These are phyloP conservation scores for Hedychridium roseum DNA, from an alignment of 2,888 invertebrate species.

Conservation along the genomic window DNA sequence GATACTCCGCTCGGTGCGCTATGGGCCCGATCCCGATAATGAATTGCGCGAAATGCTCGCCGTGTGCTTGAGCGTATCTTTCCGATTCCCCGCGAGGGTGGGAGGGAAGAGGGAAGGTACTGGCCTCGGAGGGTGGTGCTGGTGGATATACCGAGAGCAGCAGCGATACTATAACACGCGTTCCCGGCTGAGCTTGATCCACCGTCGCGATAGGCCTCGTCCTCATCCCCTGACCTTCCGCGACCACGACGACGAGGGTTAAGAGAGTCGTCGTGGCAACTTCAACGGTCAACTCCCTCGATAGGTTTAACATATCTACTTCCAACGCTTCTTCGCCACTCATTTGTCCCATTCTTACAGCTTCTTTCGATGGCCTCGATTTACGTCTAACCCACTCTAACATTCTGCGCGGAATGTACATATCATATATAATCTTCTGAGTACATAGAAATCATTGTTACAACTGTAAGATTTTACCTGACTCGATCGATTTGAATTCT, in stretches of 20 bases:
- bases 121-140: constrained; percentile 2
- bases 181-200: constrained; percentile 24
- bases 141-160: background rate
- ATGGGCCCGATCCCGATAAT: constrained; percentile 45
- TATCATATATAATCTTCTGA: too few species aligned
- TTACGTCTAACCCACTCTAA: too few species aligned
- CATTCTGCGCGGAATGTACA: too few species aligned
- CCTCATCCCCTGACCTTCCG: constrained; percentile 12
- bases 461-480: too few species aligned
- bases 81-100: constrained; percentile 18
- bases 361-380: background rate
- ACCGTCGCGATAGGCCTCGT: constrained; percentile 13
- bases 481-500: too few species aligned
- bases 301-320: background rate
- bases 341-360: too few species aligned
- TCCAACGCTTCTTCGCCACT: background rate
- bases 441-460: too few species aligned
- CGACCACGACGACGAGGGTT: too few species aligned
- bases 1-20: constrained; percentile 43
- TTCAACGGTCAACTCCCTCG: too few species aligned
- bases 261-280: constrained; percentile 24
- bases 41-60: constrained; percentile 48
- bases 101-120: constrained; percentile 1
- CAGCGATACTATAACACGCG: constrained; percentile 16
- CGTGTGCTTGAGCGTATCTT: constrained; percentile 26